Base-by-base conservation (phyloP, 2,797 vertebrate species). In the Catostomus latipinnis region DNA sequence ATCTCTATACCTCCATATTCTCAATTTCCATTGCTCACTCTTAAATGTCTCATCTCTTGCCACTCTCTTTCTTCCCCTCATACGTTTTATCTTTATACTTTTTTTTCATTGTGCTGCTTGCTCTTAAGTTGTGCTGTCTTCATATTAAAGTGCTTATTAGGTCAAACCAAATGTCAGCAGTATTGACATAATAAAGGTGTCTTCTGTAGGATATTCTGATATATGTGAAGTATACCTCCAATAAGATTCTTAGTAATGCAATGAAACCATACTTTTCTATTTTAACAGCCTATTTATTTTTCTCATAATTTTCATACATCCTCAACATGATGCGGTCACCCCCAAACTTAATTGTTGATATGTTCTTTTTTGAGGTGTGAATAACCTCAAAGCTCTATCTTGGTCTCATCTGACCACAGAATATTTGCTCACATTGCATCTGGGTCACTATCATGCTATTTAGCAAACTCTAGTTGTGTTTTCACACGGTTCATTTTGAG, bases 141-240 rank as follows among this genome's bases (percentile, higher is more conserved):
- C 87, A 89, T 84, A 91, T 86, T 85, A 91, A 91, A 88, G 86
- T 87, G 86, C 82, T 81, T 88, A 91, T 92, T 92, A 91, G 90
- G 88, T 88, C 89, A 89, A 92, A 89, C 89, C 89, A 93, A 94
- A 94, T 94, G 90, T 92, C 91, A 93, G 84, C 81, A 74, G 82
- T 93, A 81, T 93, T 93, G 93, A 93, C 92, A 90, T 90, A 91
- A 88, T 90, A 92, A 90, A 90, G 92, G 89, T 91, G 89, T 88
- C 88, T 91, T 91, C 92, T 91, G 83, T 85, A 85, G 82, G 88
- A 82, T 81, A 88, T 86, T 92, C 87, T 86, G 90, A 90, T 93
- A 80, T 78, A 91, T 87, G 82, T 84, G 88, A 88, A 88, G 86
- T 87, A 84, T 90, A 84, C 85, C 81, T 76, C 76, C 77, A 71